A percentile compares a stretch with the other conserved stretches of the same genome.
phyloP scores from a whole-genome alignment of 2,113 vertebrate genomes.

The Mesitornis unicolor region DNA sequence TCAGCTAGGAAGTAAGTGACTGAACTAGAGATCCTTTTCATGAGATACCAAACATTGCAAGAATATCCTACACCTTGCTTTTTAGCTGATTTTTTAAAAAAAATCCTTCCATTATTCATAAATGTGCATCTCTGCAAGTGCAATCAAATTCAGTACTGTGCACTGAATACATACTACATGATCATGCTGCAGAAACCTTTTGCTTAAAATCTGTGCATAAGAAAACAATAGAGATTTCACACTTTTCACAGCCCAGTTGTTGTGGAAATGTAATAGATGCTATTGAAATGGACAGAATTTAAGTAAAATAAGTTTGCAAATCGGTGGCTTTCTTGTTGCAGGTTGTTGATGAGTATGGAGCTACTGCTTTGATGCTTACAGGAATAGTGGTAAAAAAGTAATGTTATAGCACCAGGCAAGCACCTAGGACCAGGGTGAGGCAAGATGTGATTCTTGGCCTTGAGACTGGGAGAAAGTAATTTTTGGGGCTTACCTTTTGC shows the following conservation, averaged over 20 bases:
- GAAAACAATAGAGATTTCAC: not conserved
- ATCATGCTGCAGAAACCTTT: not conserved
- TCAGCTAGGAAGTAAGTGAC: not conserved
- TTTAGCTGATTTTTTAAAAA: not conserved
- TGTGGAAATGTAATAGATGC: not conserved
- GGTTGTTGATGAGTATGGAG: not conserved
- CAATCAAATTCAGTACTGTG: not conserved
- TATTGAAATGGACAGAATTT: not conserved
- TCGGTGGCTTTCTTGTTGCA: not conserved
- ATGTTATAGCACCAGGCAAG: not conserved
- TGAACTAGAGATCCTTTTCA: not conserved
- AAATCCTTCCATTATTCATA: not conserved
- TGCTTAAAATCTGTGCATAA: not conserved
- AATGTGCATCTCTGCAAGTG: not conserved
- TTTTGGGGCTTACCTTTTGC: not conserved
- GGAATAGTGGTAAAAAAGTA: not conserved
- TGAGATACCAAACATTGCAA: not conserved
- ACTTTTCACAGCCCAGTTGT: not conserved
- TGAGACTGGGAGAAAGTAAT: not conserved
- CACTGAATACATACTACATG: rapidly evolving
- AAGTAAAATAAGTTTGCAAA: not conserved
- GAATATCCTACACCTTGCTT: not conserved
- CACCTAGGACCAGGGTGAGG: not conserved
- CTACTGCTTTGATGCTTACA: not conserved
- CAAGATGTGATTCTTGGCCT: not conserved